Evolutionary conservation across 1,140 invertebrate genomes (phyloP).

Genomic region (Drosophila aff.): DNA sequence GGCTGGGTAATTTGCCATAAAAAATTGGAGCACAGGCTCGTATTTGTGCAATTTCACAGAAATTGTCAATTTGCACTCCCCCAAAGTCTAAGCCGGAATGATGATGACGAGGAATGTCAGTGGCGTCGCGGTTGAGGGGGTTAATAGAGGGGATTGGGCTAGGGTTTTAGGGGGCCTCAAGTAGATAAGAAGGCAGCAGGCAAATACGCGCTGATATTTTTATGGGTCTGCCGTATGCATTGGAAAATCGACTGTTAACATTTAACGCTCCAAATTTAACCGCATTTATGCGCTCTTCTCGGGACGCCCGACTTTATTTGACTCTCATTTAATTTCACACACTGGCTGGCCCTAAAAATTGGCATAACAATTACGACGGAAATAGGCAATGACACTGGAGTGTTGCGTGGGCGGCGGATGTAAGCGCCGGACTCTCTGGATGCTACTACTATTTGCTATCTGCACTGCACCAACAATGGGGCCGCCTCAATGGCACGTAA

Average conservation of each 20-base stretch:
- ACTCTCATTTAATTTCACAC: conserved; percentile 74
- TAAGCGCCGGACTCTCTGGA: conserved; percentile 32
- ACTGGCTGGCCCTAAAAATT: conserved; percentile 63
- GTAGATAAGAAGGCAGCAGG: conserved; percentile 48
- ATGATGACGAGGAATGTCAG: conserved; percentile 24
- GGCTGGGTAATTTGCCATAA: conserved; percentile 80
- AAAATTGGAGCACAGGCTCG: conserved; percentile 75
- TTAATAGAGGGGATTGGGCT: background rate
- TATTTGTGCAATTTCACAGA: conserved; percentile 83
- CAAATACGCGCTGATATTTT: conserved; percentile 80
- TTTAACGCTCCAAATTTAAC: conserved; percentile 79
- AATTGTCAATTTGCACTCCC: conserved; percentile 82
- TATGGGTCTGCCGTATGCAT: conserved; percentile 56
- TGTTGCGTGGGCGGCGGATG: background rate
- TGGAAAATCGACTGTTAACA: conserved; percentile 79
- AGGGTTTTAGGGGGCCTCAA: conserved; percentile 3
- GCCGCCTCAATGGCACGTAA: conserved; percentile 71
- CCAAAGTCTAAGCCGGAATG: conserved; percentile 72
- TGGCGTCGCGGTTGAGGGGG: background rate
- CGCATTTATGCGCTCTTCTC: conserved; percentile 68
- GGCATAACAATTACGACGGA: conserved; percentile 77
- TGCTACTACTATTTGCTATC: conserved; percentile 58
- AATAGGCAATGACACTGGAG: conserved; percentile 46
- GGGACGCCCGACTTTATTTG: conserved; percentile 62
- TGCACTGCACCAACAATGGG: conserved; percentile 66